Base-by-base conservation (phyloP, 2,888 invertebrate genomes). In the Drosophila subsilvestris region DNA sequence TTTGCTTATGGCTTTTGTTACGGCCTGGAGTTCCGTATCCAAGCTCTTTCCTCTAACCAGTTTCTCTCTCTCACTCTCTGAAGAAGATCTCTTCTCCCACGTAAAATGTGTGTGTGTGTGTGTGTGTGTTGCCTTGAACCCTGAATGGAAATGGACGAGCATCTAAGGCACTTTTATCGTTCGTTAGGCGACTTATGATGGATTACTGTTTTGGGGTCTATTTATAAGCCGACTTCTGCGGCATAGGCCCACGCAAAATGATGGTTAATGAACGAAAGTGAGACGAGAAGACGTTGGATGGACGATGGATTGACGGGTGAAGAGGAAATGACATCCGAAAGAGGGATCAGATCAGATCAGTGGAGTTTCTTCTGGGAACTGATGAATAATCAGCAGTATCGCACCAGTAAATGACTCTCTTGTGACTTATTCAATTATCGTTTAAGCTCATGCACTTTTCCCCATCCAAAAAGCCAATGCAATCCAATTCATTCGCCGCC, bases 101-200 rank as follows among this genome's bases (percentile, higher is more conserved):
- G 62, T 61, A 32, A 63, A 63, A 12, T 50, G 27, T 27, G 22
- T 22, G 48, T 59, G 25, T 49, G 32, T 17, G 32, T 10, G 9
- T 18, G 25, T 49, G 32, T 17, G 32, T 10, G 9, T 18, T 27
- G 71, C 55, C 58, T 63, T 80, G 85, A 84, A 75, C 78, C 70
- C 54, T n/a, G 48, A 45, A 25, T 29, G 44, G 37, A 58, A 62
- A n/a, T 5, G 43, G 27, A 42, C n/a, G 43, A 22, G 25, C 14
- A 53, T n/a, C 54, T 25, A 56, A 48, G 43, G 48, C 63, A 65
- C 47, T 53, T 63, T 62, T 43, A 59, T 37, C 42, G 62, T 66
- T 80, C 60, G 48, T 69, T 70, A 66, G 70, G 17, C 45, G 32
- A 32, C 57, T 57, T 56, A 14, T 85, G 78, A 81, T 81, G 70